A percentile compares a stretch with the other conserved stretches of the same genome.
Evolutionary conservation across 2,113 vertebrate genomes (phyloP).

Genomic region (Osmerus eperlanus): DNA sequence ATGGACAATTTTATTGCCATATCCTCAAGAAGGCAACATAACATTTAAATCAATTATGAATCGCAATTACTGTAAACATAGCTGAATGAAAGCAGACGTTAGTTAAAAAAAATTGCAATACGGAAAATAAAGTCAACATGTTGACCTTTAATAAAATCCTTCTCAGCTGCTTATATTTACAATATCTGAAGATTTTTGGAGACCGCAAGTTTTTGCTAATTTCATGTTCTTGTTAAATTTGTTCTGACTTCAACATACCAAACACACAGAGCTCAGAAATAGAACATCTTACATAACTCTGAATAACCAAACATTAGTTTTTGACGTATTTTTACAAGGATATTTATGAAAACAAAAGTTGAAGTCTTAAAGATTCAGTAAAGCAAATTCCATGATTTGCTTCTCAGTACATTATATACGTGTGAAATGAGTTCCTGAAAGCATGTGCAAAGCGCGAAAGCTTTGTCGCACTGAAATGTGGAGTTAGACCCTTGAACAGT

Average conservation of each 20-base stretch:
- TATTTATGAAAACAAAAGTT: not conserved
- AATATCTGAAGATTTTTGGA: conserved; percentile 30
- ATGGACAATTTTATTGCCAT: conserved; percentile 37
- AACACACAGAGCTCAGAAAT: too few relatives aligned
- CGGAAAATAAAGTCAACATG: conserved; percentile 48
- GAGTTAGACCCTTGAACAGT: too few relatives aligned
- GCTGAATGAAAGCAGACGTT: conserved; percentile 14
- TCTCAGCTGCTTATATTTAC: conserved; percentile 46
- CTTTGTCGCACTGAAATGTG: too few relatives aligned
- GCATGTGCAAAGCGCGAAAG: too few relatives aligned
- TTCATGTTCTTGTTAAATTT: conserved; percentile 43
- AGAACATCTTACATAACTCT: too few relatives aligned
- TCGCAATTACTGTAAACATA: conserved; percentile 42
- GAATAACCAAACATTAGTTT: not conserved
- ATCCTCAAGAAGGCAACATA: conserved; percentile 23
- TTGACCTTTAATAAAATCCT: conserved; percentile 54
- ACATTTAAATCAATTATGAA: conserved; percentile 43
- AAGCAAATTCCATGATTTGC: too few relatives aligned
- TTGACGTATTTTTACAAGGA: conserved; percentile 8
- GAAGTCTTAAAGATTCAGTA: not conserved
- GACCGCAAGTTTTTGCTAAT: conserved; percentile 29
- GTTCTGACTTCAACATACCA: not conserved
- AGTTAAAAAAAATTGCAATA: conserved; percentile 13
- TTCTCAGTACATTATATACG: too few relatives aligned
- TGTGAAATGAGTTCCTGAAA: too few relatives aligned